These are phyloP conservation scores for Bolinopsis microptera DNA, from an alignment of 37 sponge, comb jelly and placozoan genomes.

Conservation along the genomic window DNA sequence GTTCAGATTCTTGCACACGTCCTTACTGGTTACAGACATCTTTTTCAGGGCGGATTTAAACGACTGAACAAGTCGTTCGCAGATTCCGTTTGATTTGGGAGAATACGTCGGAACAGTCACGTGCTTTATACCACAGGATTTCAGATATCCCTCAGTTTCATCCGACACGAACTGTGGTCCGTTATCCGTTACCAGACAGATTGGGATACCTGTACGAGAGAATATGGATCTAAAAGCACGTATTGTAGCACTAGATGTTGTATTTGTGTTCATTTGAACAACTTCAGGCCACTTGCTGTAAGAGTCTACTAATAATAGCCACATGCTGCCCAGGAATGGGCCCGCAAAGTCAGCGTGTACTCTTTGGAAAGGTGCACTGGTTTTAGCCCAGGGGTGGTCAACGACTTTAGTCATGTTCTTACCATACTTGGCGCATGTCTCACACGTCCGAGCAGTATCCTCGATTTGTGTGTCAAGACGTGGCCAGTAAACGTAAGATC, in stretches of 20 bases:
- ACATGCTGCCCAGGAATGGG: background rate
- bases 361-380: background rate
- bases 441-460: background rate
- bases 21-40: background rate
- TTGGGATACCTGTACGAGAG: background rate
- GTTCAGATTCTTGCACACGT: background rate
- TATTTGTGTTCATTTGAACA: background rate
- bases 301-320: constrained; percentile 3
- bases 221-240: background rate
- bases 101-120: background rate
- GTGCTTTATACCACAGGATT: background rate
- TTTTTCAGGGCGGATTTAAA: background rate
- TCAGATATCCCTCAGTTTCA: constrained; percentile 3
- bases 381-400: background rate
- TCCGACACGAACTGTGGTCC: constrained; percentile 66
- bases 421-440: too few relatives aligned
- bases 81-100: background rate
- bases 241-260: background rate
- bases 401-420: too few relatives aligned
- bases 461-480: constrained; percentile 7
- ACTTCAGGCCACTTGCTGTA: constrained; percentile 42
- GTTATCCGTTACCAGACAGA: constrained; percentile 62
- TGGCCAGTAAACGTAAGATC: constrained; percentile 7
- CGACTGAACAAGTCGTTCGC: background rate
- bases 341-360: constrained; percentile 15